Percentiles rank a stretch among this genome's conserved stretches.
Evolutionary conservation across 2,888 invertebrate species (phyloP).

Genomic region (Siphlonurus alternatus): DNA sequence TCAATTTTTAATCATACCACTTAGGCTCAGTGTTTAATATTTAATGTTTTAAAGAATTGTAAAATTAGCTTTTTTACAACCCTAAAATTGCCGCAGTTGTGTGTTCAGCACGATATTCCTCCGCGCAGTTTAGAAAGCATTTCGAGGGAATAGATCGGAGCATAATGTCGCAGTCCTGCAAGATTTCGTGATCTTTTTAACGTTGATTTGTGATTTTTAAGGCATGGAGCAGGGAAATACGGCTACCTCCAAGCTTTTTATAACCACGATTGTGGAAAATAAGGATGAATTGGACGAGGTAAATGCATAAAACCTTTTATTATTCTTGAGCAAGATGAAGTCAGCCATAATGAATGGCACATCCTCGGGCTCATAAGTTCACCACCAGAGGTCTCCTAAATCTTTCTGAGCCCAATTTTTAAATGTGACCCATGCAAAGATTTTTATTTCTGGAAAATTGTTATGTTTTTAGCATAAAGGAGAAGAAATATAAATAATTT

Average conservation of each 20-base stretch:
- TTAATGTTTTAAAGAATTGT: no score
- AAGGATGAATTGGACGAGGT: slow-evolving; percentile 23
- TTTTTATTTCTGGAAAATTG: no score
- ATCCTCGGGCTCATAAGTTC: slow-evolving; percentile 29
- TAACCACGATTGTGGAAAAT: slow-evolving; percentile 44
- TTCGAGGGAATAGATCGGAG: slow-evolving; percentile 15
- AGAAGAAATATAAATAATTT: no score
- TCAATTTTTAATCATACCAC: no score
- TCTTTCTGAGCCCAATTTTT: slow-evolving; percentile 2
- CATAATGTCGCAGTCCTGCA: slow-evolving; percentile 14
- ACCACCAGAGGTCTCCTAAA: slow-evolving; percentile 27
- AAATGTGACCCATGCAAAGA: neutral
- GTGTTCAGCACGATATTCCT: slow-evolving; percentile 13
- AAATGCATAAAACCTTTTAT: slow-evolving; percentile 15
- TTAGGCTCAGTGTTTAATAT: no score
- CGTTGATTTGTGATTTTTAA: slow-evolving; percentile 12
- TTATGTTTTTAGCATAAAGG: no score
- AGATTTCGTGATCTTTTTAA: slow-evolving; percentile 13
- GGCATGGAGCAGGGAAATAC: slow-evolving; percentile 18
- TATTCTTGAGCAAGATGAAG: slow-evolving; percentile 13
- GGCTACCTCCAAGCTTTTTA: slow-evolving; percentile 52
- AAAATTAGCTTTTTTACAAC: neutral
- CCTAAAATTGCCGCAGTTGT: neutral
- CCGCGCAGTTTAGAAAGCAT: slow-evolving; percentile 17
- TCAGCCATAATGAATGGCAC: slow-evolving; percentile 18